A percentile compares a stretch with the other conserved stretches of the same genome.
Evolutionary conservation across 2,888 invertebrate genomes (phyloP).

Genomic region (Anaspis maculata): DNA sequence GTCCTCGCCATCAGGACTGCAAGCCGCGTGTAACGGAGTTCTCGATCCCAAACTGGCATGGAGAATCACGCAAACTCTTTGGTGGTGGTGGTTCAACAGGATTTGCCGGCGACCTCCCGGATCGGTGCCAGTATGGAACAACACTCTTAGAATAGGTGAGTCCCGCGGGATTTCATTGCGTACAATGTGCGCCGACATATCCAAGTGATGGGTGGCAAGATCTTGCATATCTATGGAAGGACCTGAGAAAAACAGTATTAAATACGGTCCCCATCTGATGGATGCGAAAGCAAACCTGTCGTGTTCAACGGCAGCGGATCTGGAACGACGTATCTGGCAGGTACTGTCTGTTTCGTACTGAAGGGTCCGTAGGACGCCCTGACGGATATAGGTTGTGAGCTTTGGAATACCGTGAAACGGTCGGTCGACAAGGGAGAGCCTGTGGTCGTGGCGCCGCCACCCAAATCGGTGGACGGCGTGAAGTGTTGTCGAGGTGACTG

Average conservation of each 20-base stretch:
- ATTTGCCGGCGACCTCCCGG: conserved; percentile 69
- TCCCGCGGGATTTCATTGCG: conserved; percentile 78
- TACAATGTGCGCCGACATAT: conserved; percentile 92
- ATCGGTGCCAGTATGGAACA: conserved; percentile 86
- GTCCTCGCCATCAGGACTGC: conserved; percentile 87
- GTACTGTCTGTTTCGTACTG: conserved; percentile 90
- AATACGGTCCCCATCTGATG: not conserved
- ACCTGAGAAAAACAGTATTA: conserved; percentile 22
- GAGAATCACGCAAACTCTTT: conserved; percentile 60
- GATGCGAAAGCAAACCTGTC: conserved; percentile 23
- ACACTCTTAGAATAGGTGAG: conserved; percentile 82
- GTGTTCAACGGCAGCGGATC: conserved; percentile 55
- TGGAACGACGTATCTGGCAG: conserved; percentile 80
- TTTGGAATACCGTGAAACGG: conserved; percentile 86
- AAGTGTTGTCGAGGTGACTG: conserved; percentile 69
- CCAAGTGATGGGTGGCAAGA: conserved; percentile 67
- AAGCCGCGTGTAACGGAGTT: conserved; percentile 73
- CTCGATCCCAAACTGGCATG: conserved; percentile 59
- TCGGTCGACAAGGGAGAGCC: conserved; percentile 74
- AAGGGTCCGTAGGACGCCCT: conserved; percentile 91
- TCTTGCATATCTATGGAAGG: conserved; percentile 48
- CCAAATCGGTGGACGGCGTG: conserved; percentile 31
- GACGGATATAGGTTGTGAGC: conserved; percentile 83
- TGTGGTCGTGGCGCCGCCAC: conserved; percentile 36
- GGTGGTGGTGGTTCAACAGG: conserved; percentile 54